Evolutionary conservation across 2,113 vertebrate genomes (phyloP).

Genomic region (Sylvia atricapilla): DNA sequence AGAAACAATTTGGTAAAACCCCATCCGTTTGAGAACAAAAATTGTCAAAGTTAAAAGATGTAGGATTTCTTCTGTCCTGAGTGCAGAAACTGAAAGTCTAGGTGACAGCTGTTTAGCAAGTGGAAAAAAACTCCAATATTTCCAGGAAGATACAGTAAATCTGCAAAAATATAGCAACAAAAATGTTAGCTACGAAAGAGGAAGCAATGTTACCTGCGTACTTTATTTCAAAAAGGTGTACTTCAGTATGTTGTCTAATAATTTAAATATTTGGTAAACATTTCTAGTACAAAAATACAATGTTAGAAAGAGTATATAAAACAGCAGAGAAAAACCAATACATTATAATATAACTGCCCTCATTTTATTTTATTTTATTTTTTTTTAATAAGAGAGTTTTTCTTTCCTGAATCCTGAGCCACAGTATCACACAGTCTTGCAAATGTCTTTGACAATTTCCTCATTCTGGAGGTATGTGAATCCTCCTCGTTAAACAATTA

Average conservation of each 20-base stretch:
- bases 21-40: background rate
- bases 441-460: background rate
- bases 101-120: background rate
- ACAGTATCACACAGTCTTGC: background rate
- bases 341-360: background rate
- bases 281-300: background rate
- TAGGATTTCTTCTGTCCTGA: background rate
- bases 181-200: background rate
- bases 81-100: background rate
- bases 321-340: background rate
- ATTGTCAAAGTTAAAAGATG: background rate
- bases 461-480: background rate
- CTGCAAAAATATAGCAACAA: background rate
- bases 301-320: background rate
- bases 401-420: background rate
- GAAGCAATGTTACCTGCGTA: background rate
- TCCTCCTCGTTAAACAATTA: background rate
- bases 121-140: fast-evolving
- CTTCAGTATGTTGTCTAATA: background rate
- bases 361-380: background rate
- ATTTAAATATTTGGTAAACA: background rate
- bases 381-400: background rate
- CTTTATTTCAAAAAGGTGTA: background rate
- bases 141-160: background rate
- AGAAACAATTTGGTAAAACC: background rate